A percentile compares a stretch with the other conserved stretches of the same genome.
These are phyloP conservation scores for Melikaiella ostensackeni DNA, from an alignment of 2,888 invertebrate species.

Conservation along the genomic window DNA sequence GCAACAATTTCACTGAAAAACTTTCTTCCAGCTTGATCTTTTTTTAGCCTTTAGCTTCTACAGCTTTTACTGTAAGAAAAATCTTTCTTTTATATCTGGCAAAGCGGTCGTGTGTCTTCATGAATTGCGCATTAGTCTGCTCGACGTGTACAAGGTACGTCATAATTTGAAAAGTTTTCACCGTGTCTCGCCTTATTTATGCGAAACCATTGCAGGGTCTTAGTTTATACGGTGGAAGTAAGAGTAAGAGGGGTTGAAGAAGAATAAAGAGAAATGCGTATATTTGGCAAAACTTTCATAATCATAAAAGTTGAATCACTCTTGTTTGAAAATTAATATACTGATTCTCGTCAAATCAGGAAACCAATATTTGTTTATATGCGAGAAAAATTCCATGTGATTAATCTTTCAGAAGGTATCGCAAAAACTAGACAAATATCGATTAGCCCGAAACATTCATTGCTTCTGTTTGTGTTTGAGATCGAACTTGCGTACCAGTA, in stretches of 20 bases:
- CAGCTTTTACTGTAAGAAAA: neutral
- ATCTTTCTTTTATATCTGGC: neutral
- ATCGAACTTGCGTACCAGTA: too few species aligned
- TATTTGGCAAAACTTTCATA: neutral
- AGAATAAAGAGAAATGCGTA: constrained; percentile 42
- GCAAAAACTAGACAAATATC: too few species aligned
- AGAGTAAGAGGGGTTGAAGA: neutral
- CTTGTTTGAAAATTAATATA: neutral
- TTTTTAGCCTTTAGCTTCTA: neutral
- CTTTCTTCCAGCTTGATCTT: neutral
- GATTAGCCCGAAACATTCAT: too few species aligned
- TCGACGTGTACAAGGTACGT: constrained; percentile 42
- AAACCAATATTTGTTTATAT: neutral
- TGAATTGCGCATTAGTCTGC: constrained; percentile 56
- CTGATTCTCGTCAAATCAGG: neutral
- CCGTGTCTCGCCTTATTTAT: constrained; percentile 49
- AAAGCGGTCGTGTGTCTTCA: constrained; percentile 51
- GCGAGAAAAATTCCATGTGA: neutral
- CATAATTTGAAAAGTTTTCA: constrained; percentile 53
- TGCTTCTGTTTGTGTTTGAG: too few species aligned
- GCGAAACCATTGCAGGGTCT: neutral
- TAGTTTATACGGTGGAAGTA: neutral
- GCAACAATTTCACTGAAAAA: neutral
- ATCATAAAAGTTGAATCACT: neutral
- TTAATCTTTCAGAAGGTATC: neutral